Evolutionary conservation across 2,113 vertebrate genomes (phyloP).

Genomic region (Seriola aureovittata): DNA sequence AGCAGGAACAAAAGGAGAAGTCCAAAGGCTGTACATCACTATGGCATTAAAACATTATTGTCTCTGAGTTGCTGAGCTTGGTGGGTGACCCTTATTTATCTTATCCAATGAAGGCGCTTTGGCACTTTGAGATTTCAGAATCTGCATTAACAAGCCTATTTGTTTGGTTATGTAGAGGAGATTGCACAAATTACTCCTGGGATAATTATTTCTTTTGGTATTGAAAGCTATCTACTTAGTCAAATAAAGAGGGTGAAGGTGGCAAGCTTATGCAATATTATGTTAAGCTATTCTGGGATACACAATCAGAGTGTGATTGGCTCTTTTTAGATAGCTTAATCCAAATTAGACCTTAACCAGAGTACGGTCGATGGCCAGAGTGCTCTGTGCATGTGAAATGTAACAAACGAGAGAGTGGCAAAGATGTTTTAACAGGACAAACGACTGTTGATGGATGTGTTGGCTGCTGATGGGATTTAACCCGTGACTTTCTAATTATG

Average conservation of each 20-base stretch:
- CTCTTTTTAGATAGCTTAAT: slow-evolving; percentile 63
- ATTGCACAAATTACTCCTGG: slow-evolving; percentile 38
- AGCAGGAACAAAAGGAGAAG: slow-evolving; percentile 3
- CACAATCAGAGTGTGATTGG: slow-evolving; percentile 47
- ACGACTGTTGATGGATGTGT: slow-evolving; percentile 5
- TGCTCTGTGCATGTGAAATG: slow-evolving; percentile 47
- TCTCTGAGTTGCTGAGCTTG: neutral
- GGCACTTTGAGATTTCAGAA: slow-evolving; percentile 16
- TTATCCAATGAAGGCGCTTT: slow-evolving; percentile 15
- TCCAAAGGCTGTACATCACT: neutral
- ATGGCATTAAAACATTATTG: slow-evolving; percentile 14
- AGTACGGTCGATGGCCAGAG: slow-evolving; percentile 13
- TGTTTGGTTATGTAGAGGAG: slow-evolving; percentile 35
- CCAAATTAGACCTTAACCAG: slow-evolving; percentile 51
- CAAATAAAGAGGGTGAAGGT: slow-evolving; percentile 34
- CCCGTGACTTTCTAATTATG: slow-evolving; percentile 60
- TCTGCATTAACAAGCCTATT: slow-evolving; percentile 27
- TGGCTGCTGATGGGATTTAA: slow-evolving; percentile 49
- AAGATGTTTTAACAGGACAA: slow-evolving; percentile 42
- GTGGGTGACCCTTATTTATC: slow-evolving; percentile 36
- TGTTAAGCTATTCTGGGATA: slow-evolving; percentile 30
- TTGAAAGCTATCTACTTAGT: slow-evolving; percentile 46
- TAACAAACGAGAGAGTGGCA: slow-evolving; percentile 9
- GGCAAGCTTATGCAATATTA: slow-evolving; percentile 30
- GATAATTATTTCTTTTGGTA: slow-evolving; percentile 54